Evolutionary conservation across 1,140 invertebrate species (phyloP).

Genomic region (Dendrolimus punctatus): DNA sequence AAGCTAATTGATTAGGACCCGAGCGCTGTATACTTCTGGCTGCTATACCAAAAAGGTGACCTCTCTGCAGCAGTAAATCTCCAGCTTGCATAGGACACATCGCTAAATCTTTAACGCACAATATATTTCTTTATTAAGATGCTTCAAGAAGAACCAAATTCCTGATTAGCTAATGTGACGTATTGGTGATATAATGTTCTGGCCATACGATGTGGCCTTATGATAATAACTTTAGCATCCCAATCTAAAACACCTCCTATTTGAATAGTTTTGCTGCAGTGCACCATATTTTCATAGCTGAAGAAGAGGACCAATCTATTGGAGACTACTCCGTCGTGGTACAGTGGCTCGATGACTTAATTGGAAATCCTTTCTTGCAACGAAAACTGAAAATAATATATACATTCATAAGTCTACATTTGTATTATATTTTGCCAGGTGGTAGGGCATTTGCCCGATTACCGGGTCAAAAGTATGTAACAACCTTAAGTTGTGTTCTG

Average conservation of each 20-base stretch:
- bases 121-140: constrained; percentile 28
- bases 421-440: no score
- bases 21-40: constrained; percentile 27
- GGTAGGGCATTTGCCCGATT: no score
- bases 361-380: constrained; percentile 50
- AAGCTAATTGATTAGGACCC: constrained; percentile 24
- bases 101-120: constrained; percentile 38
- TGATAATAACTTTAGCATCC: constrained; percentile 22
- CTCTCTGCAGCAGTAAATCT: constrained; percentile 43
- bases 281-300: constrained; percentile 32
- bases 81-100: constrained; percentile 44
- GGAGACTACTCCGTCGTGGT: constrained; percentile 30
- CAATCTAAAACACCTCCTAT: constrained; percentile 23
- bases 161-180: constrained; percentile 18
- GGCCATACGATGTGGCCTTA: constrained; percentile 31
- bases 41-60: constrained; percentile 36
- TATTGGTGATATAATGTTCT: constrained; percentile 38
- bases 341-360: constrained; percentile 30
- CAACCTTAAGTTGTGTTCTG: no score
- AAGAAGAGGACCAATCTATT: constrained; percentile 41
- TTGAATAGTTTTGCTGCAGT: constrained; percentile 27
- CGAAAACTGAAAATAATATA: constrained; percentile 30
- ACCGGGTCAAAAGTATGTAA: no score
- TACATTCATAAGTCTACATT: not conserved
- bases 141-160: constrained; percentile 10